These are phyloP conservation scores for Peromyscus maniculatus DNA, from an alignment of 2,113 vertebrate genomes.

Conservation along the genomic window DNA sequence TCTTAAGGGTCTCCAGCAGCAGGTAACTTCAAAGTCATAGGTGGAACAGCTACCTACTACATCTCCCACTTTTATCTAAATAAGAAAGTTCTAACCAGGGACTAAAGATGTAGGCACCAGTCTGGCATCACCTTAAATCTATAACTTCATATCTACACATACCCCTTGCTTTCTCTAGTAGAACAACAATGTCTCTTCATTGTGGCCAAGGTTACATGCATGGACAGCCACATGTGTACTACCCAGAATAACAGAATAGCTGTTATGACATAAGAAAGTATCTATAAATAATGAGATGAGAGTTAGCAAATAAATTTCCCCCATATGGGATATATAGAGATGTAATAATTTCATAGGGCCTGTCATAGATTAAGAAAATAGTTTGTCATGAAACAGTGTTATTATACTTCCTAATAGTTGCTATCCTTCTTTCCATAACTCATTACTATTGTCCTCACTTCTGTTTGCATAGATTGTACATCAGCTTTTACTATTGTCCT, in stretches of 20 bases:
- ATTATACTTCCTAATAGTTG: neutral
- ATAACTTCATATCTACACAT: neutral
- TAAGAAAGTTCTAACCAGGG: no score
- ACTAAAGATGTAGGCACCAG: neutral
- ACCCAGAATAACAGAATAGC: neutral
- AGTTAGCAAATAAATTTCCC: neutral
- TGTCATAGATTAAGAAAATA: constrained; percentile 28
- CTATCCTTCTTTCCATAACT: neutral
- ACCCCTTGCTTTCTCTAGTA: neutral
- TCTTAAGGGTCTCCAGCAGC: no score
- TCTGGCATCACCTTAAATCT: neutral
- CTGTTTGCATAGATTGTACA: constrained; percentile 1
- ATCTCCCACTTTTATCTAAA: no score
- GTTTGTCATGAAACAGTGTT: constrained; percentile 8
- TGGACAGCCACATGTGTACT: neutral
- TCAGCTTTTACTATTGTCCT: neutral
- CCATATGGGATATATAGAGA: neutral
- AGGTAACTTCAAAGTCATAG: no score
- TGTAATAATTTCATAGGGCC: constrained; percentile 24
- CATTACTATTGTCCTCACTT: neutral
- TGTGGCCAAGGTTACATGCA: constrained; percentile 25
- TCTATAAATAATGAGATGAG: constrained; percentile 38
- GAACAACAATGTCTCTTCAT: neutral
- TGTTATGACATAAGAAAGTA: neutral
- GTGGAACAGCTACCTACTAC: no score